phyloP scores from a whole-genome alignment of 2,113 vertebrate species.

The Lucifuga dentata region DNA sequence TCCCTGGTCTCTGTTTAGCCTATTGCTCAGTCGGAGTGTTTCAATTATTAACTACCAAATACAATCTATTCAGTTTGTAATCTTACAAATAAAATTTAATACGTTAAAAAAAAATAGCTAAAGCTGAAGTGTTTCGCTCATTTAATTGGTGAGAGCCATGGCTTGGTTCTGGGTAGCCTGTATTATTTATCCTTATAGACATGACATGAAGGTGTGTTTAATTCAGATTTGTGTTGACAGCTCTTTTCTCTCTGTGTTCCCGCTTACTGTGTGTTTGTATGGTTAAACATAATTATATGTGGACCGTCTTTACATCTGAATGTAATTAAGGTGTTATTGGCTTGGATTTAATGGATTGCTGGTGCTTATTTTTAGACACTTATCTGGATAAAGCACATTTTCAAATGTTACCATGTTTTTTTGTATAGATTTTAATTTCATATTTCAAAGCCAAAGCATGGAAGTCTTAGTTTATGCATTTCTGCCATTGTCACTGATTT shows the following conservation, averaged over 20 bases:
- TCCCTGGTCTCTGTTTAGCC: not conserved
- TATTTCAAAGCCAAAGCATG: slow-evolving; percentile 22
- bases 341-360: slow-evolving; percentile 29
- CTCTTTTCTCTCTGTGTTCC: slow-evolving; percentile 12
- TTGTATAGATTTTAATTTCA: not conserved
- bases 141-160: not conserved
- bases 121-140: not conserved
- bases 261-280: slow-evolving; percentile 16
- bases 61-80: not conserved
- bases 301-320: slow-evolving; percentile 29
- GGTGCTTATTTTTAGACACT: slow-evolving; percentile 52
- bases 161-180: not conserved
- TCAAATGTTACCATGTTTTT: not conserved
- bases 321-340: slow-evolving; percentile 33
- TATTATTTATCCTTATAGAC: slow-evolving; percentile 23
- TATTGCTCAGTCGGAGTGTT: not conserved
- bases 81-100: slow-evolving; percentile 12
- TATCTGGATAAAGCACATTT: slow-evolving; percentile 27
- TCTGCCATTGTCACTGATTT: slow-evolving; percentile 20
- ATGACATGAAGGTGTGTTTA: slow-evolving; percentile 16
- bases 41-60: slow-evolving; percentile 9
- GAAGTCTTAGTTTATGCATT: slow-evolving; percentile 30
- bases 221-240: slow-evolving; percentile 41
- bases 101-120: slow-evolving; percentile 3
- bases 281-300: slow-evolving; percentile 51